Base-by-base conservation (phyloP, 2,113 vertebrate genomes). In the Dasyurus viverrinus region DNA sequence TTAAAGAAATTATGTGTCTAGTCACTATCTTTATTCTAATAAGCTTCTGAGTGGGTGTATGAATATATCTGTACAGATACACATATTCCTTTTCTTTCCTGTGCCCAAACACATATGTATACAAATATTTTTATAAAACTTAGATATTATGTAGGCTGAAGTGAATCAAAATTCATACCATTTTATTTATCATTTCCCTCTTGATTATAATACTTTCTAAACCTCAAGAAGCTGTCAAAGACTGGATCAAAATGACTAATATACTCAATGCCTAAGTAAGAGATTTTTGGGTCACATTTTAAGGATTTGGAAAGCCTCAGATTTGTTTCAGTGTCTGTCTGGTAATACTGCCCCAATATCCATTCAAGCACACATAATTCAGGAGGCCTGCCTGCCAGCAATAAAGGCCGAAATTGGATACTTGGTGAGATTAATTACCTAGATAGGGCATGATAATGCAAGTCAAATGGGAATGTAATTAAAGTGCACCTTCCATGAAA, bases 401-500 rank as follows among this genome's bases (percentile, higher is more conserved):
- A 99, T 99, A 99, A 99, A 99, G 99, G 98, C 99, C 97, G 99
- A 99, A 99, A 99, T 99, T 99, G 99, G 99, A 99, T 99, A 99
- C 99, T 99, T 99, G 97, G 98, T 98, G 99, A 99, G 99, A 99
- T 99, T 99, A 99, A 99, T 99, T 99, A 99, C 99, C 99, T 99
- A 99, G 99, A 99, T 99, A 99, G 99, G 98, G 98, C 98, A 99
- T 99, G 99, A 99, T 99, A 99, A 99, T 99, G 99, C 99, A 99
- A 99, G 99, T 99, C 99, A 99, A 99, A 99, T 99, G 99, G 99
- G 99, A 99, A 99, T 99, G 99, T 99, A 99, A 99, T 99, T 99
- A 99, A 99, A 99, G 99, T 99, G 99, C 99, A 99, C 99, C 99
- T 99, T 99, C 99, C 99, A 99, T 99, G 99, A 99, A 99, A 99